Base-by-base conservation (phyloP, 2,113 vertebrate species). In the Odontophorus gujanensis region DNA sequence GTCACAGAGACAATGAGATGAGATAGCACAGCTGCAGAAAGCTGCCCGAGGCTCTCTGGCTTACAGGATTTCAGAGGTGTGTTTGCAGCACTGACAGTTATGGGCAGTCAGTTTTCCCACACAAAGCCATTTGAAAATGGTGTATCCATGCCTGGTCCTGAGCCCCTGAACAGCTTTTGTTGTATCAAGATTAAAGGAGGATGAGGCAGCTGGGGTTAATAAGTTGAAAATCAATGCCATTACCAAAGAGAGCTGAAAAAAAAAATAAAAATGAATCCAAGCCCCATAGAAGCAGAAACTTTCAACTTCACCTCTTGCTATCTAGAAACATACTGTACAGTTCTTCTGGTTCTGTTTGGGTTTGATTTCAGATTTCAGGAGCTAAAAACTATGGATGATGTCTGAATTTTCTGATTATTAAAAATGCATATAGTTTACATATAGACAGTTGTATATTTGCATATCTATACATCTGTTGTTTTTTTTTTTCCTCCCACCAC, bases 11-110 rank as follows among this genome's bases (percentile, higher is more conserved):
- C 75, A 84, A 90, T 25, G 63, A 76, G 89, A 74, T 86, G 67
- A 94, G 92, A 92, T 93, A 89, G 91, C 87, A 93, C 95, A 96
- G 97, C 90, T 96, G 95, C 89, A 90, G 91, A 97, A 87, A 91
- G 68, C 82, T 86, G 93, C 96, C 94, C 1, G 11, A n/a, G 94
- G 94, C 95, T 81, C 80, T 89, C 81, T 34, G 51, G 88, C 48
- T 93, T 40, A 71, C 74, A 72, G 26, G 78, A 47, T 81, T 95
- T 62, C 87, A 79, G 87, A 93, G 90, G 48, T 69, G 51, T 45
- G 48, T 85, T 97, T 92, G 91, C 86, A 81, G 58, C 75, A 73
- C 57, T 80, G 77, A 85, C 79, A 81, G 85, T 83, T 87, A 87
- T 1, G 36, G 67, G 57, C 66, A 67, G 74, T 53, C 43, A 91